Percentiles rank a stretch among this genome's conserved stretches.
Evolutionary conservation across 2,797 vertebrate species (phyloP).

Genomic region (Phataginus tricuspis): DNA sequence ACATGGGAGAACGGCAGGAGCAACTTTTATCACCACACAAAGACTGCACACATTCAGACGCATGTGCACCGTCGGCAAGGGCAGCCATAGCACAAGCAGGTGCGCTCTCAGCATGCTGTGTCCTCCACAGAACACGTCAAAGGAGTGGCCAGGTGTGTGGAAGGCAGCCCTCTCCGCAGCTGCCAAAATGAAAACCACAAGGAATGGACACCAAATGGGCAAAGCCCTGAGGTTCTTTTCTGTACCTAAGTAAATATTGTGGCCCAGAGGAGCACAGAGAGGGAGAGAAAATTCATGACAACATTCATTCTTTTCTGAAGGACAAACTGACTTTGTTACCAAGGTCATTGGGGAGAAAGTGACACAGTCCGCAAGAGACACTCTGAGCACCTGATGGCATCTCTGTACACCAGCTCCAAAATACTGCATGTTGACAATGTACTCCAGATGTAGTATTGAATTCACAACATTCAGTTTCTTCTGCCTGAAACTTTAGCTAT

Average conservation of each 20-base stretch:
- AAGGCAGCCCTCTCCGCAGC: not conserved
- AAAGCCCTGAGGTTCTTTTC: constrained; percentile 34
- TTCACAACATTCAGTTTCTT: constrained; percentile 25
- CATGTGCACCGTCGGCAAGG: not conserved
- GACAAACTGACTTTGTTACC: constrained; percentile 23
- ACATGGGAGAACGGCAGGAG: not conserved
- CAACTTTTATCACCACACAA: constrained; percentile 15
- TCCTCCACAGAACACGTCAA: not conserved
- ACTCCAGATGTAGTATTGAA: not conserved
- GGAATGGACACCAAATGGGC: constrained; percentile 1
- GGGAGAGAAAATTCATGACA: not conserved
- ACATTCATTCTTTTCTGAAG: not conserved
- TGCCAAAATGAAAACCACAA: constrained; percentile 39
- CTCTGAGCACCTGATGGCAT: not conserved
- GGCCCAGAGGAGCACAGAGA: not conserved
- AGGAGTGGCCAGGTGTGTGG: not conserved
- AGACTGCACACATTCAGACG: constrained; percentile 53
- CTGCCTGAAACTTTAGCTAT: not conserved
- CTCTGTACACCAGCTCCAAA: not conserved
- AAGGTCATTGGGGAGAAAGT: constrained; percentile 39
- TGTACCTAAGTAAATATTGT: not conserved
- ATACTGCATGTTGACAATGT: not conserved
- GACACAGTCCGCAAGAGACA: not conserved
- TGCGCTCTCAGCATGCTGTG: not conserved
- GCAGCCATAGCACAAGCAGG: not conserved